These are phyloP conservation scores for Drosophila diplacantha DNA, from an alignment of 2,888 invertebrate species.

Conservation along the genomic window DNA sequence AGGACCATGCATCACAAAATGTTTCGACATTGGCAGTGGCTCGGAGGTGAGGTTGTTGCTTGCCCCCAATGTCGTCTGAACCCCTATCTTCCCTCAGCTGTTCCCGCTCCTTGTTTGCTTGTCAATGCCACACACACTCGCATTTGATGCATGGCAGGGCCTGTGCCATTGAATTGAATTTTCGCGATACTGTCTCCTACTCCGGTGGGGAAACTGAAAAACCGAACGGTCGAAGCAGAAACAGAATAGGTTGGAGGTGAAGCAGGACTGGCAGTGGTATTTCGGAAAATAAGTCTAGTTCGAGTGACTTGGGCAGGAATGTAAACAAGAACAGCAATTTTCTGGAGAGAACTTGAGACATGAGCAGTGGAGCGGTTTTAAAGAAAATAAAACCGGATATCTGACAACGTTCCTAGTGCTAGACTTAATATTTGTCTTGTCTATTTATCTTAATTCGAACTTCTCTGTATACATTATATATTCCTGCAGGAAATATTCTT, in stretches of 20 bases:
- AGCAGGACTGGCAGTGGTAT: constrained; percentile 1
- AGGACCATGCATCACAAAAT: constrained; percentile 36
- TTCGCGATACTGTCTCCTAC: constrained; percentile 19
- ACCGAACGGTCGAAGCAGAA: neutral
- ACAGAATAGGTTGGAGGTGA: neutral
- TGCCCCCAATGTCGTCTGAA: neutral
- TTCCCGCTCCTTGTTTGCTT: neutral
- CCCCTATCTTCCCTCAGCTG: neutral
- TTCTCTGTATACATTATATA: neutral
- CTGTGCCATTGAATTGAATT: constrained; percentile 13
- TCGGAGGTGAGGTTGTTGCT: neutral
- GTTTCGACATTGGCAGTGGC: constrained; percentile 5
- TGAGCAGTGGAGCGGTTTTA: neutral
- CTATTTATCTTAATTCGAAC: neutral
- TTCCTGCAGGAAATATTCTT: neutral
- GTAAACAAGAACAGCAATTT: constrained; percentile 17
- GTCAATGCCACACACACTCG: constrained; percentile 8
- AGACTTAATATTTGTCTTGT: no score
- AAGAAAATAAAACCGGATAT: neutral
- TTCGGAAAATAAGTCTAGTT: constrained; percentile 10
- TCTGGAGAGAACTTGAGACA: neutral
- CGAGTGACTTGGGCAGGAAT: constrained; percentile 12
- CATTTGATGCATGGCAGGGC: constrained; percentile 2
- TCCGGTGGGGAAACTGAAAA: constrained; percentile 17
- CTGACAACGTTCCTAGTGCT: no score